Evolutionary conservation across 2,797 vertebrate genomes (phyloP).

Genomic region (Rhodeus uyekii): DNA sequence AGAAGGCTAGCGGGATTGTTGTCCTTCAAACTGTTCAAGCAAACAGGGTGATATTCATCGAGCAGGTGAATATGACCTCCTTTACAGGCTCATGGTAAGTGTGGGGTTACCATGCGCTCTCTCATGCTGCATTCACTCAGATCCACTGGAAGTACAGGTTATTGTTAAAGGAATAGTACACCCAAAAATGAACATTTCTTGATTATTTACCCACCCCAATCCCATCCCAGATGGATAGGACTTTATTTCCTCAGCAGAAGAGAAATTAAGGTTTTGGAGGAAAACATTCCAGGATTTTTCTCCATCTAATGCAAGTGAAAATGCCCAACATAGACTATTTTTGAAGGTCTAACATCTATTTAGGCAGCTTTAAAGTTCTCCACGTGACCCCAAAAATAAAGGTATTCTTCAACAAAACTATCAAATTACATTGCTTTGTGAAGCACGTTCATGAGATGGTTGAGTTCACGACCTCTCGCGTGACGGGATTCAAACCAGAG

Average conservation of each 20-base stretch:
- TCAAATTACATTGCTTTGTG: background rate
- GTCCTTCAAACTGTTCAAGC: conserved; percentile 45
- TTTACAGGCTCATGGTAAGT: conserved; percentile 76
- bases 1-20: conserved; percentile 25
- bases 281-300: background rate
- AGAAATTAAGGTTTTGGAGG: background rate
- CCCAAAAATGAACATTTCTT: background rate
- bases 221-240: background rate
- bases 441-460: background rate
- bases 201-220: background rate
- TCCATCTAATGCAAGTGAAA: background rate
- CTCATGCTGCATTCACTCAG: conserved; percentile 69
- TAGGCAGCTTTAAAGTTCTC: background rate
- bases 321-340: background rate
- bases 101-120: conserved; percentile 73
- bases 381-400: background rate
- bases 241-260: background rate
- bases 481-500: no score
- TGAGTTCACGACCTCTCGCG: background rate
- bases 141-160: background rate
- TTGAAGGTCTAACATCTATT: background rate
- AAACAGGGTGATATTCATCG: conserved; percentile 49
- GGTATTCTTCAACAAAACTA: background rate
- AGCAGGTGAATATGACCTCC: conserved; percentile 69
- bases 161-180: background rate